phyloP scores from a whole-genome alignment of 2,113 vertebrate species.

The Scolopax mira region DNA sequence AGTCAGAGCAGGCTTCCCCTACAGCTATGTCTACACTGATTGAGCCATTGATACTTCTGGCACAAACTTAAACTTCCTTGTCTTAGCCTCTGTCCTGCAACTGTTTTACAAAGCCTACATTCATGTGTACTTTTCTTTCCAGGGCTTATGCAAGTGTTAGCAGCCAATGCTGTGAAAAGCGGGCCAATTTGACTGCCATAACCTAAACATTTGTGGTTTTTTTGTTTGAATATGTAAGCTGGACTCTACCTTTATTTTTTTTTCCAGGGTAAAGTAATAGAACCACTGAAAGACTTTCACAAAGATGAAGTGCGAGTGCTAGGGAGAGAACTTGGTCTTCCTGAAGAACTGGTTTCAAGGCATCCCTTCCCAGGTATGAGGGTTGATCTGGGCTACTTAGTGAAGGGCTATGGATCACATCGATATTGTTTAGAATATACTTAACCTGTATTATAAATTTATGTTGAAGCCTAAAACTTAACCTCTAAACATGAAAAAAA shows the following conservation, averaged over 20 bases:
- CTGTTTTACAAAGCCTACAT: not conserved
- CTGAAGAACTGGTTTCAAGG: conserved; percentile 93
- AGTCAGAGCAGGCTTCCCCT: not conserved
- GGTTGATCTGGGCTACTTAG: not conserved
- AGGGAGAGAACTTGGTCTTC: conserved; percentile 93
- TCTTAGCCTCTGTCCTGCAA: not conserved
- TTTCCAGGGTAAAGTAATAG: conserved; percentile 93
- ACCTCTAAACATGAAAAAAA: not conserved
- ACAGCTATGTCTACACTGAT: not conserved
- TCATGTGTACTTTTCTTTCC: not conserved
- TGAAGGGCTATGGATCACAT: not conserved
- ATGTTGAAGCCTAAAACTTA: not conserved
- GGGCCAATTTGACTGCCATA: not conserved
- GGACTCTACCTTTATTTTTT: not conserved
- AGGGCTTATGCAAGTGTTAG: not conserved
- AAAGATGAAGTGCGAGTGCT: conserved; percentile 96
- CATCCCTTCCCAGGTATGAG: conserved; percentile 93
- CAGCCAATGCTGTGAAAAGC: not conserved
- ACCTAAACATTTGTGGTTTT: not conserved
- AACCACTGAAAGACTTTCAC: conserved; percentile 98
- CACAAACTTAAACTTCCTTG: not conserved
- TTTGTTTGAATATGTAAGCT: not conserved
- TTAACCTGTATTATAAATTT: not conserved
- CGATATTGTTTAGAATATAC: not conserved
- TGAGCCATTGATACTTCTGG: not conserved